These are phyloP conservation scores for Latrodectus hesperus DNA, from an alignment of 2,888 invertebrate genomes.

Conservation along the genomic window DNA sequence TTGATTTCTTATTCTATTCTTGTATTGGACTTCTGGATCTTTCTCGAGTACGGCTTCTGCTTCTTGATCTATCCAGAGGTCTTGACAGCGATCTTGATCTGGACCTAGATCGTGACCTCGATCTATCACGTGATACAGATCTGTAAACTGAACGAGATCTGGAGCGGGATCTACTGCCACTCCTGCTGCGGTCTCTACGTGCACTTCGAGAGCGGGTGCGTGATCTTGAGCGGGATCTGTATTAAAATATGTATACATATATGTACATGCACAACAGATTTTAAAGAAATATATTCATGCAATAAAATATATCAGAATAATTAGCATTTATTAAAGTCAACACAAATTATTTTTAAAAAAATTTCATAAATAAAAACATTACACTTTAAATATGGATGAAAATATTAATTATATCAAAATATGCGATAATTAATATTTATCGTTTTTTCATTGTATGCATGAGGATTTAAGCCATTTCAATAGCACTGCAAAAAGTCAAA, in stretches of 20 bases:
- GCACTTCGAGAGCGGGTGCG: constrained; percentile 11
- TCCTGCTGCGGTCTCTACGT: constrained; percentile 7
- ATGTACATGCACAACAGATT: neutral
- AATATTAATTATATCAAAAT: too few relatives aligned
- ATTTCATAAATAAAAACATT: too few relatives aligned
- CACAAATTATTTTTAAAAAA: too few relatives aligned
- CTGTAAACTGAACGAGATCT: constrained; percentile 13
- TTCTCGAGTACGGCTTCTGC: neutral
- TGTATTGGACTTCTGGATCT: constrained; percentile 12
- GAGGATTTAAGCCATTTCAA: too few relatives aligned
- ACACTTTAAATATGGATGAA: too few relatives aligned
- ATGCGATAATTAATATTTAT: too few relatives aligned
- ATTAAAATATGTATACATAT: neutral
- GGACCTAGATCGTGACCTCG: constrained; percentile 19
- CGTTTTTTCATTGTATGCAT: too few relatives aligned
- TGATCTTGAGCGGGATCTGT: constrained; percentile 41
- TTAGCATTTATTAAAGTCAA: too few relatives aligned
- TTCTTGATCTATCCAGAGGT: neutral
- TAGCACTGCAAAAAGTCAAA: too few relatives aligned
- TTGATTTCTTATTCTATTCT: neutral
- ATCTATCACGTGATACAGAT: constrained; percentile 21
- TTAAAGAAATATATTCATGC: neutral
- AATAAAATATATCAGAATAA: too few relatives aligned
- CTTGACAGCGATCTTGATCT: constrained; percentile 4
- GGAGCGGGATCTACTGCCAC: constrained; percentile 15